Base-by-base conservation (phyloP, 2,888 invertebrate genomes). In the Seira musarum region DNA sequence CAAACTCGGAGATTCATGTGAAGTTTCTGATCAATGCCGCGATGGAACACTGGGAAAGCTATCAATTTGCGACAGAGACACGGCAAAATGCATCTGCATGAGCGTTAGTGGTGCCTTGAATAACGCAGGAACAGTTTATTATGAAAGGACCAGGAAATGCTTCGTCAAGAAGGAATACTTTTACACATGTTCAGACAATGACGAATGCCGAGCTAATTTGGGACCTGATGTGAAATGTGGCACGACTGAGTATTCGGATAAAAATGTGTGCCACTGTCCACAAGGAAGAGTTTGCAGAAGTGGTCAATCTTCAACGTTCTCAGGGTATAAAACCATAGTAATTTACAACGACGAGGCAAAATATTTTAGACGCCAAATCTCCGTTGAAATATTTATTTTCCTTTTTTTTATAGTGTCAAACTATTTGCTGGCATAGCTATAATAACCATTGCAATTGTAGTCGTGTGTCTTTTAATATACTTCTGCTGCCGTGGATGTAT, bases 261-360 rank as follows among this genome's bases (percentile, higher is more conserved):
- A 74, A 21, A 60, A 30, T 1, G 65, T 77, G 1, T 84, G 83
- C 64, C 72, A 84, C 30, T 84, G 83, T 78, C 83, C 83, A 35
- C 1, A 25, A 5, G 83, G 82, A 35, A 81, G 69, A 61, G 67
- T 35, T 17, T 84, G 83, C 49, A 17, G 76, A n/a, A 68, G 46
- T 46, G 57, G 71, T 70, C 71, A 15, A 2, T 66, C 71, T 61
- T 64, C 70, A 65, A 68, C 30, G 5, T n/a, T n/a, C n/a, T n/a
- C n/a, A n/a, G n/a, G n/a, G n/a, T n/a, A n/a, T n/a, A n/a, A n/a
- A n/a, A n/a, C n/a, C n/a, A n/a, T n/a, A n/a, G n/a, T n/a, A n/a
- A n/a, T n/a, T n/a, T n/a, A n/a, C n/a, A n/a, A n/a, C n/a, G n/a
- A n/a, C n/a, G n/a, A n/a, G n/a, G n/a, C n/a, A n/a, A n/a, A n/a